phyloP scores from a whole-genome alignment of 2,797 vertebrate species.

The Echiichthys vipera region DNA sequence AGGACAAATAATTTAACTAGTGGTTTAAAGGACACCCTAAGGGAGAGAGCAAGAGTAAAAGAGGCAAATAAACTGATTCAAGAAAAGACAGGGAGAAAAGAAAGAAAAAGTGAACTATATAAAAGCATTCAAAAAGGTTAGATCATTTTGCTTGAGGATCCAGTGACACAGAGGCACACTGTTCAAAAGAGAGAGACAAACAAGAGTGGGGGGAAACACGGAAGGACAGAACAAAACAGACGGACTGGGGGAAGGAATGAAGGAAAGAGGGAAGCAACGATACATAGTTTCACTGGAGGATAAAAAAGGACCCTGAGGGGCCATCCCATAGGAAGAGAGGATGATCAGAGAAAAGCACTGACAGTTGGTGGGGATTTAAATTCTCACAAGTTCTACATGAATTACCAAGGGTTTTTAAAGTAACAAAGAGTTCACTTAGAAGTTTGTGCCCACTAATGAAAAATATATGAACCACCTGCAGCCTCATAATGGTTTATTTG shows the following conservation, averaged over 20 bases:
- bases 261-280: slow-evolving; percentile 6
- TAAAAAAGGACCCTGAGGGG: slow-evolving; percentile 62
- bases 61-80: slow-evolving; percentile 22
- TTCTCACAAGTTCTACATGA: slow-evolving; percentile 54
- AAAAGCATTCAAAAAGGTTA: slow-evolving; percentile 46
- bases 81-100: background rate
- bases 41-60: slow-evolving; percentile 26
- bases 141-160: slow-evolving; percentile 45
- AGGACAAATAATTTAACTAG: slow-evolving; percentile 53
- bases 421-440: slow-evolving; percentile 45
- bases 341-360: slow-evolving; percentile 66
- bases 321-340: slow-evolving; percentile 50
- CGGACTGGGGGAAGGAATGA: slow-evolving; percentile 21
- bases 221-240: slow-evolving; percentile 29
- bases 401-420: slow-evolving; percentile 48
- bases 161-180: slow-evolving; percentile 1
- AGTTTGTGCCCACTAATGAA: slow-evolving; percentile 40
- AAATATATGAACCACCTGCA: slow-evolving; percentile 25
- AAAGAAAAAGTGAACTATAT: slow-evolving; percentile 21
- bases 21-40: slow-evolving; percentile 48
- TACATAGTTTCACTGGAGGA: slow-evolving; percentile 53
- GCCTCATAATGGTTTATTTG: slow-evolving; percentile 25
- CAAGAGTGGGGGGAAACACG: slow-evolving; percentile 4
- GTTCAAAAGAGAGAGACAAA: slow-evolving; percentile 33
- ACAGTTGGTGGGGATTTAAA: slow-evolving; percentile 62